Conservation (phyloP, 1,140 invertebrate species). For the Phenacoccus solenopsis region DNA sequence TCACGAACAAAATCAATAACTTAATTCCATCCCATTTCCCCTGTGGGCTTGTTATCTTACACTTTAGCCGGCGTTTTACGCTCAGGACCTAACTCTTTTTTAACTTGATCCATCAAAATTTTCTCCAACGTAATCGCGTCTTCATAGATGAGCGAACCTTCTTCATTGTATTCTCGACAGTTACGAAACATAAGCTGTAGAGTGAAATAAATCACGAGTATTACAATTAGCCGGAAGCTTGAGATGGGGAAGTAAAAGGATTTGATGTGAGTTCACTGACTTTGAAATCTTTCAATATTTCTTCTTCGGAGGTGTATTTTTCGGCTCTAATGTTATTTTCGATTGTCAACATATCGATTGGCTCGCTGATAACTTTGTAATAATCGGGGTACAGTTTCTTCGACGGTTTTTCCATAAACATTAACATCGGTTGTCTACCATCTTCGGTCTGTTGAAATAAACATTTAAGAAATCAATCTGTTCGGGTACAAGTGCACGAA, state of each 20-base stretch:
- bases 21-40: no score
- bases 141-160: conserved; percentile 85
- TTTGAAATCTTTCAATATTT: conserved; percentile 55
- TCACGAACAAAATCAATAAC: not conserved
- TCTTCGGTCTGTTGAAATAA: conserved; percentile 47
- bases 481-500: conserved; percentile 22
- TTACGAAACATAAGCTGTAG: conserved; percentile 87
- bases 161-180: conserved; percentile 91
- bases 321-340: conserved; percentile 74
- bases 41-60: no score
- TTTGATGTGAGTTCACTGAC: conserved; percentile 28
- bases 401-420: conserved; percentile 94
- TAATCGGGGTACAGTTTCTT: conserved; percentile 93
- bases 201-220: conserved; percentile 28
- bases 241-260: not conserved
- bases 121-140: conserved; percentile 82
- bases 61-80: conserved; percentile 19
- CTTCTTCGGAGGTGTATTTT: conserved; percentile 48
- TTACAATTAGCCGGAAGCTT: no score
- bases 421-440: conserved; percentile 70
- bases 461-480: conserved; percentile 15
- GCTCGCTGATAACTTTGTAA: conserved; percentile 83
- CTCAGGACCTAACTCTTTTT: conserved; percentile 49
- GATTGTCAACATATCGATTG: conserved; percentile 91
- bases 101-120: conserved; percentile 68